These are phyloP conservation scores for Garra rufa DNA, from an alignment of 2,113 vertebrate species.

Conservation along the genomic window DNA sequence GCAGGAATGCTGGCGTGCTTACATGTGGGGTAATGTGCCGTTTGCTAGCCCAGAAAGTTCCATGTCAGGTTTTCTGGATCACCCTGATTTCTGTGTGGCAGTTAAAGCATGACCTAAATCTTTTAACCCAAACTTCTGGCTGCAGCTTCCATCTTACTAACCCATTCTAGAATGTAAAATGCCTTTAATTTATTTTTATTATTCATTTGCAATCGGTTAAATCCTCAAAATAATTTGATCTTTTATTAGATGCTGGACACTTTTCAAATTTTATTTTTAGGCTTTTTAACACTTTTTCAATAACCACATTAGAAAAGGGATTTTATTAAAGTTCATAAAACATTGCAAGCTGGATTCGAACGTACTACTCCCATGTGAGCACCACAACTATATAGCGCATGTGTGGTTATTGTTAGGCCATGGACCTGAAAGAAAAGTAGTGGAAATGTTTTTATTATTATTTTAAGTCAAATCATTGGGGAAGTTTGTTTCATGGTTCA, in stretches of 20 bases:
- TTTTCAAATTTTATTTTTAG: conserved; percentile 18
- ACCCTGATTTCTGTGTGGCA: conserved; percentile 70
- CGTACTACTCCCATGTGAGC: neutral
- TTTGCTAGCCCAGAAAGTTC: conserved; percentile 56
- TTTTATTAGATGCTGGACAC: conserved; percentile 52
- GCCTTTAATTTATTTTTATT: conserved; percentile 49
- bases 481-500: neutral
- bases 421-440: neutral
- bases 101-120: conserved; percentile 82
- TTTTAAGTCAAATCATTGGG: neutral
- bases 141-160: conserved; percentile 55
- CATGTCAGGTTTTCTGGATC: conserved; percentile 74
- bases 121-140: conserved; percentile 79
- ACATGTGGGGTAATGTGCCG: conserved; percentile 8
- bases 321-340: neutral
- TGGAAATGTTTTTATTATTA: neutral
- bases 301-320: neutral
- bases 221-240: conserved; percentile 64
- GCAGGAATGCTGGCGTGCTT: conserved; percentile 36
- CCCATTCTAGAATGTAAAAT: conserved; percentile 70
- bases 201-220: conserved; percentile 62
- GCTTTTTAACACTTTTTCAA: neutral
- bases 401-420: too few relatives aligned
- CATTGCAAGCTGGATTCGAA: neutral
- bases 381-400: neutral